These are phyloP conservation scores for Ibidorhyncha struthersii DNA, from an alignment of 2,113 vertebrate species.

Conservation along the genomic window DNA sequence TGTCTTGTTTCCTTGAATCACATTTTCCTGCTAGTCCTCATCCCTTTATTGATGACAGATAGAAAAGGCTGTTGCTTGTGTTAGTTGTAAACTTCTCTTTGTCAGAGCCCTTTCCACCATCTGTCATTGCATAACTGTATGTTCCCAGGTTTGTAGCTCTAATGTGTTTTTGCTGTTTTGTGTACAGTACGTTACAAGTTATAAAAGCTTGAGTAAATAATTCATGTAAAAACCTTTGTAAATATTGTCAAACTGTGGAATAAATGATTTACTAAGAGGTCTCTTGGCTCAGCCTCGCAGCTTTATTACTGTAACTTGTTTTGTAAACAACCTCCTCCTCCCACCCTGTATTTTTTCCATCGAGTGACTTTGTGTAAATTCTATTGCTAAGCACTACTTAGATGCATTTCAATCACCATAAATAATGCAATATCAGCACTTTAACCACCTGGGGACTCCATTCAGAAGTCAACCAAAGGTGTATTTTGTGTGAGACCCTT, in stretches of 20 bases:
- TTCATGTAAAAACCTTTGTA: conserved; percentile 82
- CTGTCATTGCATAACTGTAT: conserved; percentile 67
- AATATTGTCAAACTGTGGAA: conserved; percentile 84
- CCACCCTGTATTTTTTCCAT: conserved; percentile 54
- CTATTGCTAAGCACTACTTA: conserved; percentile 65
- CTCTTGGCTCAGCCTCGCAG: conserved; percentile 76
- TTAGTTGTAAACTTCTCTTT: conserved; percentile 54
- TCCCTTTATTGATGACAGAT: conserved; percentile 60
- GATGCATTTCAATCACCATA: conserved; percentile 67
- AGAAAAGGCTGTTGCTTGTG: conserved; percentile 48
- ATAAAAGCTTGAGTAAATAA: conserved; percentile 84
- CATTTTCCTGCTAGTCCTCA: conserved; percentile 51
- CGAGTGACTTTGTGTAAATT: conserved; percentile 71
- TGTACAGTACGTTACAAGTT: conserved; percentile 71
- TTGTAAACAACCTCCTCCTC: conserved; percentile 67
- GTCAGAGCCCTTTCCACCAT: conserved; percentile 59
- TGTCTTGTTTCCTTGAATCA: conserved; percentile 44
- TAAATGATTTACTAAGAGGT: conserved; percentile 83
- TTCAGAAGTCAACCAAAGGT: conserved; percentile 50
- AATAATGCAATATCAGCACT: conserved; percentile 79
- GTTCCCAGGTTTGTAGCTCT: conserved; percentile 64
- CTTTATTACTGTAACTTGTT: conserved; percentile 80
- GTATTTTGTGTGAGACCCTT: conserved; percentile 21
- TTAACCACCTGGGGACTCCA: conserved; percentile 74
- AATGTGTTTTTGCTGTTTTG: conserved; percentile 65